These are phyloP conservation scores for Drosophila siamana DNA, from an alignment of 2,888 invertebrate species.

Conservation along the genomic window DNA sequence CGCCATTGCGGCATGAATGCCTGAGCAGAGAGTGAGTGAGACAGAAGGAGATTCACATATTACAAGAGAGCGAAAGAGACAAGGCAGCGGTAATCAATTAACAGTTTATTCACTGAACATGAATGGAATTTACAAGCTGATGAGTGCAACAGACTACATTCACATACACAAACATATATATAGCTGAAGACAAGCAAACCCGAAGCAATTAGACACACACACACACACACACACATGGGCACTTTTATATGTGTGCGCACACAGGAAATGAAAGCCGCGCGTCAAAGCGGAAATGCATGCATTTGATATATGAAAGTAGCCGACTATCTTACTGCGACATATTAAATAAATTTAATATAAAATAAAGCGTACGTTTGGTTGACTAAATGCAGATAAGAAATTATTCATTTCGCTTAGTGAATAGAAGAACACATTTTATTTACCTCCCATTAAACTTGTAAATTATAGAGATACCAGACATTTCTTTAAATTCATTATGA, in stretches of 20 bases:
- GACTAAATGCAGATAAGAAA: not conserved
- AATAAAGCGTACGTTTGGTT: not conserved
- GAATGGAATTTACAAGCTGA: conserved; percentile 42
- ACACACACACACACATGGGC: conserved; percentile 5
- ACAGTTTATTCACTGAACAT: conserved; percentile 58
- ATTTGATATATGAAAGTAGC: conserved; percentile 8
- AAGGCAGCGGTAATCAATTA: conserved; percentile 44
- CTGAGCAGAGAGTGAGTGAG: not conserved
- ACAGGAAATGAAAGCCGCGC: conserved; percentile 30
- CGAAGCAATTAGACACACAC: conserved; percentile 27
- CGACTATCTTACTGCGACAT: conserved; percentile 8
- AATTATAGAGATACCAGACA: not conserved
- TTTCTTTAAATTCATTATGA: not conserved
- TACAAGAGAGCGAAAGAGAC: not conserved
- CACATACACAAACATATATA: not conserved
- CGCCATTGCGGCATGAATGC: conserved; percentile 2
- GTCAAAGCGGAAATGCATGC: conserved; percentile 31
- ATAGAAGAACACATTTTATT: not conserved
- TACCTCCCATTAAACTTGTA: not conserved
- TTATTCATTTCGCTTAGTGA: conserved; percentile 10
- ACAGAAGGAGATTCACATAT: not conserved
- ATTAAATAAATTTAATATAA: conserved; percentile 7
- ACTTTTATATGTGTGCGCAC: conserved; percentile 5
- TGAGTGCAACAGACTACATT: conserved; percentile 14
- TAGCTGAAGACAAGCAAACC: conserved; percentile 19